phyloP scores from a whole-genome alignment of 2,888 invertebrate genomes.

The Fragum sueziense region DNA sequence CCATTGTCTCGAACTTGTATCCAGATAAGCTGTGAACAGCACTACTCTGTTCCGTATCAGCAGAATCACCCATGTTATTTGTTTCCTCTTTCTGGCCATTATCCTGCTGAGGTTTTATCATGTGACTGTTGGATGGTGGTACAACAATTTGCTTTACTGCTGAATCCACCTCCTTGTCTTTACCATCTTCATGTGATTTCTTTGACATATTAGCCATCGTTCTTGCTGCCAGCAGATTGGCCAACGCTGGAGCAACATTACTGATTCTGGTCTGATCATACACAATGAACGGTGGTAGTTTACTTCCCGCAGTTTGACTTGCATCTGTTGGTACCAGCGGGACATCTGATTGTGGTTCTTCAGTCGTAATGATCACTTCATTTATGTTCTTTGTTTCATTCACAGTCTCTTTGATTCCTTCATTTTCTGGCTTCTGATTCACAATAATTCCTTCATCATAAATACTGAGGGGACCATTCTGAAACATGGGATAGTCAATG shows the following conservation, averaged over 20 bases:
- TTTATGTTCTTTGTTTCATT: neutral
- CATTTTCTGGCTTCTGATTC: constrained; percentile 3
- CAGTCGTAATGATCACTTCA: neutral
- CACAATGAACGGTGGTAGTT: constrained; percentile 53
- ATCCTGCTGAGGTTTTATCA: neutral
- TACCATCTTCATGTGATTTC: constrained; percentile 39
- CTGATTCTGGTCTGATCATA: constrained; percentile 61
- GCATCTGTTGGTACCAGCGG: neutral
- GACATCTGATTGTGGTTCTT: neutral
- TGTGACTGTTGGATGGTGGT: neutral
- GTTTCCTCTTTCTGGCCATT: neutral
- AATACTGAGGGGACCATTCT: constrained; percentile 79
- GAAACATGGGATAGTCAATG: constrained; percentile 81
- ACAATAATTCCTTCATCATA: constrained; percentile 69
- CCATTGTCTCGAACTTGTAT: neutral
- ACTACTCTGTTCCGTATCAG: neutral
- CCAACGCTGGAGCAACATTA: constrained; percentile 65
- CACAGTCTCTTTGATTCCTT: constrained; percentile 14
- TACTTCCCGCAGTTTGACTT: neutral
- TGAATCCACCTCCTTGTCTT: neutral
- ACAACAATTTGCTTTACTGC: neutral
- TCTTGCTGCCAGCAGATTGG: constrained; percentile 62
- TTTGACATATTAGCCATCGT: constrained; percentile 59
- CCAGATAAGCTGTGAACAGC: neutral
- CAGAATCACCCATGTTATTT: neutral